Evolutionary conservation across 2,797 vertebrate genomes (phyloP).

Genomic region (Myripristis jacobus): DNA sequence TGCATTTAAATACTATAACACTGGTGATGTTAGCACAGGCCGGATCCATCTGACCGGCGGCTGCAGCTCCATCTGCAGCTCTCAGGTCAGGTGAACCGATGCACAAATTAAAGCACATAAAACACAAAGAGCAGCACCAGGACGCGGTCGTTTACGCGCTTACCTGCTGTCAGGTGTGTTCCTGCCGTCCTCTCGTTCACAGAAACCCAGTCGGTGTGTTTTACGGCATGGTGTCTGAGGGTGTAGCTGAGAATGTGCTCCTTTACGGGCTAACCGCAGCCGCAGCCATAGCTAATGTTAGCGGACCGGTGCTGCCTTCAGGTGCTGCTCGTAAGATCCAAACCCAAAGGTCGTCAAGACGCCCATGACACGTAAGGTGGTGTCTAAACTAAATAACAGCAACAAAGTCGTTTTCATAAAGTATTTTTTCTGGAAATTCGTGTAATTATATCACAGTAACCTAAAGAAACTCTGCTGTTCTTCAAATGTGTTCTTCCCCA

Average conservation of each 20-base stretch:
- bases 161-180: slow-evolving; percentile 19
- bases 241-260: slow-evolving; percentile 49
- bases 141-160: slow-evolving; percentile 26
- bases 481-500: no score
- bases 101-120: not conserved
- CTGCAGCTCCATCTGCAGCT: slow-evolving; percentile 29
- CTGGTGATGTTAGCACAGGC: slow-evolving; percentile 56
- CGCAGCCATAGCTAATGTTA: slow-evolving; percentile 44
- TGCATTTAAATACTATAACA: not conserved
- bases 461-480: no score
- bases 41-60: slow-evolving; percentile 28
- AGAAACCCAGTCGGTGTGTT: not conserved
- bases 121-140: not conserved
- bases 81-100: slow-evolving; percentile 22
- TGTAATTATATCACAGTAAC: no score
- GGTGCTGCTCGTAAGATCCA: not conserved
- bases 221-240: slow-evolving; percentile 35
- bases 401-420: no score
- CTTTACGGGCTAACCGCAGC: slow-evolving; percentile 45
- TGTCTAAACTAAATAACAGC: no score
- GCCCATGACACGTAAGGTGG: no score
- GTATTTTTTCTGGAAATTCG: no score
- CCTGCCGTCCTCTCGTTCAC: not conserved
- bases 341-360: no score
- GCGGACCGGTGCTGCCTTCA: slow-evolving; percentile 71